Base-by-base conservation (phyloP, 2,888 invertebrate species). In the Melikaiella ostensackeni region DNA sequence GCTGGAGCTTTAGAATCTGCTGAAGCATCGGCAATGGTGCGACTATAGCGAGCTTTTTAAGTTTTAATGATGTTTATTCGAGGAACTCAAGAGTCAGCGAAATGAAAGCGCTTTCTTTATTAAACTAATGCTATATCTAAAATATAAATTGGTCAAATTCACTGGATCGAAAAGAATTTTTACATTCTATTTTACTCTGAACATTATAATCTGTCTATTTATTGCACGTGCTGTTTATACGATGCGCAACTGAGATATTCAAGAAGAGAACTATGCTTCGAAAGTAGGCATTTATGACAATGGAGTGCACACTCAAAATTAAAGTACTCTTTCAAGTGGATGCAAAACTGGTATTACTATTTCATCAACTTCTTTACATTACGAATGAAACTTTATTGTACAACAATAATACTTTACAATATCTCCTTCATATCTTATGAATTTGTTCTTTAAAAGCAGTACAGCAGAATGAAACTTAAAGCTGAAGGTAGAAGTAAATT, bases 61-160 rank as follows among this genome's bases (percentile, higher is more conserved):
- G 81, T 85, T 85, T 84, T 84, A 84, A 85, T 84, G 82, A 83
- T 83, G 82, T 84, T 85, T 84, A 83, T 83, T 73, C 79, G 75
- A 77, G 78, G 78, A 75, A 63, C 76, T 80, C 77, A 66, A 55
- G 70, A 77, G 61, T 35, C 66, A 66, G 66, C 73, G 38, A 42
- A 64, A 64, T 19, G 59, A 21, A 61, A 57, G 16, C 24, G 38
- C 50, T 79, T 79, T 35, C 63, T 64, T 64, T 27, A 46, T 27
- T 27, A 66, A 66, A 27, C 50, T 8, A 50, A 50, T 50, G 6
- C n/a, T 3, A 27, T 19, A 27, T 42, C 24, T 70, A n/a, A 24
- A 50, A 30, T 30, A 30, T 19, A 50, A 70, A 70, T 70, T 70
- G 27, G 8, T 30, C 24, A 13, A 13, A 24, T 42, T n/a, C 24